A percentile compares a stretch with the other conserved stretches of the same genome.
Evolutionary conservation across 2,113 vertebrate genomes (phyloP).

Genomic region (Dendrocopos noguchii): DNA sequence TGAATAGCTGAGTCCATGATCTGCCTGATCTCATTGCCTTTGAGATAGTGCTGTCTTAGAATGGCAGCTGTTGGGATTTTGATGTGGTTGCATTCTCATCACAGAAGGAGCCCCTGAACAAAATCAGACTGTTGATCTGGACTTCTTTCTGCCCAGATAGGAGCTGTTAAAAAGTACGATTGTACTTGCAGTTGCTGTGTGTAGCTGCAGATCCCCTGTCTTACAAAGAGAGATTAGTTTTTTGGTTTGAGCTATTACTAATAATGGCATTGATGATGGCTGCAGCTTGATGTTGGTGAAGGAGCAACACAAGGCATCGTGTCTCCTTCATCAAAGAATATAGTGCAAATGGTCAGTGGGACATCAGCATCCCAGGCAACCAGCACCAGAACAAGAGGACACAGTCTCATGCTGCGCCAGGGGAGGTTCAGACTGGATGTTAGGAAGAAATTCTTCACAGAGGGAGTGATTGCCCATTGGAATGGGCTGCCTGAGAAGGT

Average conservation of each 20-base stretch:
- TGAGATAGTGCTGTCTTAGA: neutral
- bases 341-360: neutral
- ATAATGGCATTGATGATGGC: accelerated
- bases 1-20: neutral
- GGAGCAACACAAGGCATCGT: neutral
- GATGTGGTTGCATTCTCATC: neutral
- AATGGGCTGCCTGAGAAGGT: too few relatives aligned
- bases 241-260: neutral
- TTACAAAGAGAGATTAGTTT: neutral
- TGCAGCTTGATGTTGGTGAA: neutral
- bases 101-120: neutral
- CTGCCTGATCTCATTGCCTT: neutral
- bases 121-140: neutral
- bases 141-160: neutral
- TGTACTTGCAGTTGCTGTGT: neutral
- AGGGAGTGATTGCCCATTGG: too few relatives aligned
- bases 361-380: neutral
- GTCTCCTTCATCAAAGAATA: neutral
- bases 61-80: neutral
- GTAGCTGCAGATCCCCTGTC: neutral
- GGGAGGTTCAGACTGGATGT: too few relatives aligned
- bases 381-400: too few relatives aligned
- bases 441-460: too few relatives aligned
- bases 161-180: neutral
- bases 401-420: too few relatives aligned